Percentiles rank a stretch among this genome's conserved stretches.
phyloP scores from a whole-genome alignment of 2,113 vertebrate genomes.

The Rutilus rutilus region DNA sequence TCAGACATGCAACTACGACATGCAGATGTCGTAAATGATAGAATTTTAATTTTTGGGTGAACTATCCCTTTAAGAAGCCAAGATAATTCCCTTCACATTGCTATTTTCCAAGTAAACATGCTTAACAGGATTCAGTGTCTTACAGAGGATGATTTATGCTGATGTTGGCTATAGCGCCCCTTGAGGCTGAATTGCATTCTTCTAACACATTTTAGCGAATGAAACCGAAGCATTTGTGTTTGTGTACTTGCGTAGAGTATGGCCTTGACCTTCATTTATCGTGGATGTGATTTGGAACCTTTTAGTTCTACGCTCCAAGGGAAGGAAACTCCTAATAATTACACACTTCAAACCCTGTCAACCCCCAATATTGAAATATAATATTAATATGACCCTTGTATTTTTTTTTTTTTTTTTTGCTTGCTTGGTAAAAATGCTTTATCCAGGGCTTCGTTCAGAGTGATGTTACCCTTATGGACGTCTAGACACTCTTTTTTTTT shows the following conservation, averaged over 20 bases:
- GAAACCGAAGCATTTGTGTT: constrained; percentile 1
- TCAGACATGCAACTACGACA: neutral
- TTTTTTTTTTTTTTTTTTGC: neutral
- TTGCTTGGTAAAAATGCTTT: neutral
- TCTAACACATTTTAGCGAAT: neutral
- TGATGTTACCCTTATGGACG: neutral
- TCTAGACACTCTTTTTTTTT: too few relatives aligned
- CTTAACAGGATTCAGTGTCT: neutral
- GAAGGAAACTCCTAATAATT: neutral
- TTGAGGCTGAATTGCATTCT: neutral
- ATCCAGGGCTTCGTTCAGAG: neutral
- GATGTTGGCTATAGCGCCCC: neutral
- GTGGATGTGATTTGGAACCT: constrained; percentile 32
- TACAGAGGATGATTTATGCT: neutral
- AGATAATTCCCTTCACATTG: neutral
- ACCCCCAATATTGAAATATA: neutral
- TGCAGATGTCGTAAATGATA: too few relatives aligned
- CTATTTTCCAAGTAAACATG: neutral
- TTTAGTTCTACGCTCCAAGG: constrained; percentile 11
- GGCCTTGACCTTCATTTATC: neutral
- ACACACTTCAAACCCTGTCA: neutral
- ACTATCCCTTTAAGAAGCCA: neutral
- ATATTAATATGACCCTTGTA: neutral
- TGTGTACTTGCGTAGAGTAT: constrained; percentile 2
- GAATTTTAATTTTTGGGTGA: neutral